Percentiles rank a stretch among this genome's conserved stretches.
Conservation (phyloP, 1,140 invertebrate genomes). For the Proales similis region DNA sequence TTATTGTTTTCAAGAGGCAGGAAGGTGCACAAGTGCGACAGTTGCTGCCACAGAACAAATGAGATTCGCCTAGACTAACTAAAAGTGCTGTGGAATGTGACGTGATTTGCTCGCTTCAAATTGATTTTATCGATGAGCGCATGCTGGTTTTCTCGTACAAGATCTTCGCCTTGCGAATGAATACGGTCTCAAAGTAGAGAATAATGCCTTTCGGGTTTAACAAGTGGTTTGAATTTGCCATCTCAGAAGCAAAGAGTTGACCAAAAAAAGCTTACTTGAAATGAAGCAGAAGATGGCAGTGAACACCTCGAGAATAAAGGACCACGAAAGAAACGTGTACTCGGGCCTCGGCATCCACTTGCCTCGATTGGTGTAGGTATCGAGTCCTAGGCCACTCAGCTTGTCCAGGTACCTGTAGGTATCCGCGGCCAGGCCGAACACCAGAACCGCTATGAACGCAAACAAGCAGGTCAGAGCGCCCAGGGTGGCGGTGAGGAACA, state of each 20-base stretch:
- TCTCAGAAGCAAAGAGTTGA: neutral
- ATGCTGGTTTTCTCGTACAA: conserved; percentile 33
- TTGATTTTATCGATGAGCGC: conserved; percentile 35
- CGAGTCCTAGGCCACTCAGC: conserved; percentile 10
- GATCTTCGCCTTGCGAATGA: conserved; percentile 35
- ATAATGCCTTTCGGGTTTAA: conserved; percentile 18
- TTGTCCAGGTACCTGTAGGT: conserved; percentile 32
- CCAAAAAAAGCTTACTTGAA: conserved; percentile 14
- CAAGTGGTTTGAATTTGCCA: neutral
- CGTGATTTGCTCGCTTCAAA: neutral
- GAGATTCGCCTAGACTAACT: neutral
- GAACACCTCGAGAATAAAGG: conserved; percentile 30
- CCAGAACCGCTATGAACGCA: conserved; percentile 14
- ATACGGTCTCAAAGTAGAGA: conserved; percentile 27
- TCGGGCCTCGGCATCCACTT: conserved; percentile 38
- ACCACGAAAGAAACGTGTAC: conserved; percentile 37
- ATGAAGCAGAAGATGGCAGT: conserved; percentile 22
- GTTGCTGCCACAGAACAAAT: neutral
- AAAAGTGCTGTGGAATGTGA: neutral
- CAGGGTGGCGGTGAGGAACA: conserved; percentile 10
- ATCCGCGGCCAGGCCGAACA: conserved; percentile 23
- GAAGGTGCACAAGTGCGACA: too few species aligned
- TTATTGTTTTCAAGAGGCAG: too few species aligned
- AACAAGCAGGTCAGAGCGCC: conserved; percentile 26
- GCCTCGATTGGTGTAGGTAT: conserved; percentile 25